phyloP scores from a whole-genome alignment of 2,797 vertebrate genomes.

The Masticophis lateralis region DNA sequence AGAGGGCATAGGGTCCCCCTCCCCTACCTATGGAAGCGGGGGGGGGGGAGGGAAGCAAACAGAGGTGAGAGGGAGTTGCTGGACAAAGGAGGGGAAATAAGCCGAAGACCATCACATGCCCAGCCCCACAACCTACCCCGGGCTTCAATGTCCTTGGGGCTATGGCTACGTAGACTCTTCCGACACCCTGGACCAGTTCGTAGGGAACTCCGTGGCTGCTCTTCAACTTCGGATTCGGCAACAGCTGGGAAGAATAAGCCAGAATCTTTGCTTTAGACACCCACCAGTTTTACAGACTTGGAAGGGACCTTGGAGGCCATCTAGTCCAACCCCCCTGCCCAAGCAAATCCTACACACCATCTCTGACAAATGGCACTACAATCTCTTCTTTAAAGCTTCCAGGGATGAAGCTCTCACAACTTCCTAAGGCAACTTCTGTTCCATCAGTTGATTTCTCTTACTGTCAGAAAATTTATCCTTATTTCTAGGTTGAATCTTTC shows the following conservation, averaged over 20 bases:
- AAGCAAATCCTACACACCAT: no score
- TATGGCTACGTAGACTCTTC: conserved; percentile 74
- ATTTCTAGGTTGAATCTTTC: no score
- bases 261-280: background rate
- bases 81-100: background rate
- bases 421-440: no score
- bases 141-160: conserved; percentile 79
- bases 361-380: no score
- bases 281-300: background rate
- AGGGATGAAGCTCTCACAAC: no score
- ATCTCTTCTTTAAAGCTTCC: no score
- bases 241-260: conserved; percentile 49
- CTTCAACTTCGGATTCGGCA: conserved; percentile 78
- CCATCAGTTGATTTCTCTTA: no score
- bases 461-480: no score
- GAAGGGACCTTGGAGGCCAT: no score
- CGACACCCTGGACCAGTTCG: conserved; percentile 77
- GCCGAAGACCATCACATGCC: background rate
- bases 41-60: background rate
- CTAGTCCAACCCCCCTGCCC: no score
- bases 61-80: background rate
- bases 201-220: conserved; percentile 81
- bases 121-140: conserved; percentile 63
- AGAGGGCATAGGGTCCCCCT: background rate
- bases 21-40: background rate